These are phyloP conservation scores for Anoura caudifer DNA, from an alignment of 2,113 vertebrate genomes.

Conservation along the genomic window DNA sequence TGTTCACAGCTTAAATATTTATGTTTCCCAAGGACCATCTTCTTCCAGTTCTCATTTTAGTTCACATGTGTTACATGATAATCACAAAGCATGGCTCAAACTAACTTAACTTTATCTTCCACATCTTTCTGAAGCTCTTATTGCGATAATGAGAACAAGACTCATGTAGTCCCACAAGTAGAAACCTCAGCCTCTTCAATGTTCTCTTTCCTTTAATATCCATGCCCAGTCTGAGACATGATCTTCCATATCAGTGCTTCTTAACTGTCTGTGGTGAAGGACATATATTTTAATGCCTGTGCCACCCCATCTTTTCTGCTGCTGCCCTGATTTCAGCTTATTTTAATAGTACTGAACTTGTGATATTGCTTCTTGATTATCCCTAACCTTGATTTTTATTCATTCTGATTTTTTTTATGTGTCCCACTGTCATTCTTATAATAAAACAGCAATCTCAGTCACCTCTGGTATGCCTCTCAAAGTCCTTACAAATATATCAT, in stretches of 20 bases:
- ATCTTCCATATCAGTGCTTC: not conserved
- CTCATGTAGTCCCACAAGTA: not conserved
- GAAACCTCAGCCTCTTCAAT: not conserved
- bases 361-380: not conserved
- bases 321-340: not conserved
- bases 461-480: not conserved
- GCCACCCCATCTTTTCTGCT: not conserved
- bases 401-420: not conserved
- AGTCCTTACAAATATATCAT: not conserved
- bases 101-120: not conserved
- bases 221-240: not conserved
- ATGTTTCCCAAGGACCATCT: not conserved
- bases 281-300: not conserved
- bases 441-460: not conserved
- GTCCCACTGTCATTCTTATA: not conserved
- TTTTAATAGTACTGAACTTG: not conserved
- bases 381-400: not conserved
- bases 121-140: not conserved
- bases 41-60: not conserved
- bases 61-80: not conserved
- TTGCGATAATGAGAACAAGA: not conserved
- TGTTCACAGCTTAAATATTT: not conserved
- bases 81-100: not conserved
- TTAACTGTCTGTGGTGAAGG: not conserved
- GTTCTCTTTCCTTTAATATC: not conserved